Base-by-base conservation (phyloP, 2,888 invertebrate species). In the Hirtodrosophila cameraria region DNA sequence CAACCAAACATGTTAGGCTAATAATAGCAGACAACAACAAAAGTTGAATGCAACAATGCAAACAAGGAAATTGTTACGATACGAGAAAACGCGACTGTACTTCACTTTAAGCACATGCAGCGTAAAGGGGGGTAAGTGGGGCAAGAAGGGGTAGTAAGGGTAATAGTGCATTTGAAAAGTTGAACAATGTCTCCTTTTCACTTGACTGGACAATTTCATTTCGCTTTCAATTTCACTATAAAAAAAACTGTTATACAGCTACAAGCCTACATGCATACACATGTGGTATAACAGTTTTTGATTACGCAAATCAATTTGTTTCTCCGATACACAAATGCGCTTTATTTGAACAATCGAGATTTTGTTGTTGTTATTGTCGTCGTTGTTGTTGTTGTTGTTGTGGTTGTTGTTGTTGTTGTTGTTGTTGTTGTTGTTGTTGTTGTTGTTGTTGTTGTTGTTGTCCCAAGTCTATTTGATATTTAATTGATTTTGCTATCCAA, bases 211-310 rank as follows among this genome's bases (percentile, higher is more conserved):
- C 52, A 76, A 62, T 46, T 70, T 60, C 67, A 62, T 46, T 70
- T 60, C 67, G 75, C 82, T 79, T 82, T 79, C 79, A 60, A 48
- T 82, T 79, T 79, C 79, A 73, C 39, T 64, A 36, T 5, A 9
- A 31, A 41, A 31, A 41, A 41, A 71, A 75, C 69, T 81, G 69
- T 79, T 31, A 65, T 79, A 77, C 68, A 41, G 20, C 15, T 12
- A 16, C 23, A 25, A 6, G 16, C 5, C 3, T 13, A 7, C 31
- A 28, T 12, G 9, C 28, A 45, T 33, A 8, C 38, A 35, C 16
- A 41, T 68, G 53, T 54, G 20, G 50, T 73, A 75, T 61, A 41
- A 52, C 67, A 72, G 60, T 70, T 70, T 42, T 48, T 50, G 23
- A 67, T 63, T 72, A 72, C 55, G 59, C 72, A 72, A 72, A 67